Percentiles rank a stretch among this genome's conserved stretches.
These are phyloP conservation scores for Doris montereyensis DNA, from an alignment of 2,888 invertebrate genomes.

Conservation along the genomic window DNA sequence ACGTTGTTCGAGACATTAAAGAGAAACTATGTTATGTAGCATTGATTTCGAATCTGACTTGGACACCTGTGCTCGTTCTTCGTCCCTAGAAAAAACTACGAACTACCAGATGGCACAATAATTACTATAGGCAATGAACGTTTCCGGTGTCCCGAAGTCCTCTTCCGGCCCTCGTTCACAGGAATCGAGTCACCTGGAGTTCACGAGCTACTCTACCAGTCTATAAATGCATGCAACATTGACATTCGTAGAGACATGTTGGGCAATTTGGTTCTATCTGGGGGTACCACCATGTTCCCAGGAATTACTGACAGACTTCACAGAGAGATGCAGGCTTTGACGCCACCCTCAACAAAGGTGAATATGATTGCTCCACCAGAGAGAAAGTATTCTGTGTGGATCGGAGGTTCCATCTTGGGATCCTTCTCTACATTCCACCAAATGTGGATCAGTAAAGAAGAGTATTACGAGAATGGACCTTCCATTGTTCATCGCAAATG, in stretches of 20 bases:
- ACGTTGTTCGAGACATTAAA: conserved; percentile 94
- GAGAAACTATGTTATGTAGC: conserved; percentile 96
- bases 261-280: conserved; percentile 1
- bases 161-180: conserved; percentile 71
- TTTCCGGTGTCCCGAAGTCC: conserved; percentile 68
- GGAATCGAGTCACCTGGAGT: conserved; percentile 57
- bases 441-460: conserved; percentile 68
- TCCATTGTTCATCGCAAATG: conserved; percentile 76
- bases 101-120: conserved; percentile 66
- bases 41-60: too few species aligned
- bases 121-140: conserved; percentile 68
- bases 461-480: conserved; percentile 66
- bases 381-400: conserved; percentile 80
- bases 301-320: conserved; percentile 10
- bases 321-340: not conserved
- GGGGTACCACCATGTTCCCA: conserved; percentile 11
- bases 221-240: conserved; percentile 56
- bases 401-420: conserved; percentile 95
- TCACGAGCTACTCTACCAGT: conserved; percentile 54
- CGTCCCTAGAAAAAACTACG: too few species aligned
- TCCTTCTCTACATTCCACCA: conserved; percentile 75
- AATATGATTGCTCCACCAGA: conserved; percentile 25
- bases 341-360: not conserved
- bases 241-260: conserved; percentile 55
- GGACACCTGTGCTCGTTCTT: too few species aligned